Conservation (phyloP, 2,797 vertebrate genomes). For the Peromyscus aztecus region DNA sequence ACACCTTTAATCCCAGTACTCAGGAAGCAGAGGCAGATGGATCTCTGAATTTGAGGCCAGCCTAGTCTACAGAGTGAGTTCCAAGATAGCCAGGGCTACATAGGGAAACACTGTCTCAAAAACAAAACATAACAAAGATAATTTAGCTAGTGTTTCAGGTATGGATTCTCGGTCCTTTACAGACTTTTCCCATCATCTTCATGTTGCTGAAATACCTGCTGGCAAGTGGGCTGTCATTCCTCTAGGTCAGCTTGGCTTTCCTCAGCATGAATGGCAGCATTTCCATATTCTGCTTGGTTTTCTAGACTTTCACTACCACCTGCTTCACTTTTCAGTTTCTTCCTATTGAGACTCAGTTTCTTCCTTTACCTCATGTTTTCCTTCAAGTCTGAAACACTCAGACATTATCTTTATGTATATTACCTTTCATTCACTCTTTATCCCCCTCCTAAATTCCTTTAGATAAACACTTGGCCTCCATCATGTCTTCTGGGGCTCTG, state of each 20-base stretch:
- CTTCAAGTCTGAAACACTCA: constrained; percentile 35
- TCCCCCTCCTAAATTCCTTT: constrained; percentile 12
- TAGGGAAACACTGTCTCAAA: neutral
- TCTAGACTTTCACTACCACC: constrained; percentile 8
- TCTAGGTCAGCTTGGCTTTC: constrained; percentile 21
- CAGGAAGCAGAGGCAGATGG: neutral
- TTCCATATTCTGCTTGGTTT: constrained; percentile 28
- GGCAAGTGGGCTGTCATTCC: neutral
- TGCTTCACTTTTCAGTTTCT: neutral
- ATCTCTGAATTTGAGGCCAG: neutral
- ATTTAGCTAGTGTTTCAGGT: constrained; percentile 19
- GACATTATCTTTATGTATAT: neutral
- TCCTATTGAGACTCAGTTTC: neutral
- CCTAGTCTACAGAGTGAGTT: neutral
- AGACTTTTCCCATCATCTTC: constrained; percentile 3
- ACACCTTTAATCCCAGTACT: neutral
- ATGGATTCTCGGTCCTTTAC: neutral
- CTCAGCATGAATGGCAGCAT: neutral
- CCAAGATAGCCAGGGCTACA: neutral
- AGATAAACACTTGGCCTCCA: neutral
- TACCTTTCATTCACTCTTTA: neutral
- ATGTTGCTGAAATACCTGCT: constrained; percentile 12
- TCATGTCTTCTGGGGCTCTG: neutral
- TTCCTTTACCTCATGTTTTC: constrained; percentile 44
- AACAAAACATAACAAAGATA: neutral